Base-by-base conservation (phyloP, 1,140 invertebrate genomes). In the Cataglyphis hispanica region DNA sequence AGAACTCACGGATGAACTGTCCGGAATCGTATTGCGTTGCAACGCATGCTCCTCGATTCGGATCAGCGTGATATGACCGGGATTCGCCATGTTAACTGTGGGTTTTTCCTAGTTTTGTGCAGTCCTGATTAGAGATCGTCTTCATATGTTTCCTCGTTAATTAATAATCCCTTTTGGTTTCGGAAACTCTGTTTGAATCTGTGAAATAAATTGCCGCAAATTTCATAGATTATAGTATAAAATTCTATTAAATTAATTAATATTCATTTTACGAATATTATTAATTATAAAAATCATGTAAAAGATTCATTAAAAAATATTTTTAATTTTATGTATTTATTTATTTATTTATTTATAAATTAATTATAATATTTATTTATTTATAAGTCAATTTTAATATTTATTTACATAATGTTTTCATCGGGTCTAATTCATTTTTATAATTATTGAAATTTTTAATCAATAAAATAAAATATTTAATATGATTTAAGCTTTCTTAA, bases 1-100 rank as follows among this genome's bases (percentile, higher is more conserved):
- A 8, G 84, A 78, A 16, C 76, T 67, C n/a, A 85, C 22, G 2
- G 75, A 75, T 3, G 72, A 76, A 2, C 43, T 53, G n/a, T 84
- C 31, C 11, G 50, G 61, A 61, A 88, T 58, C 74, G 37, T 43
- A n/a, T 37, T 34, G 34, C 37, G 13, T 16, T 56, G 31, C 31
- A 67, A 1, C 19, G 34, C 19, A 50, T 27, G 37, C 10, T 58
- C 60, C 50, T 76, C 58, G 58, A 76, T 84, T 31, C 43, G 81
- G 16, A 84, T 61, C 8, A 72, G 31, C 31, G 53, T 10, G 31
- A 81, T 27, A 72, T 7, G 66, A 5, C 53, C 27, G 13, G 25
- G 16, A 74, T 83, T 60, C 1, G 53, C 53, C 78, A 74, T 83
- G 37, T 13, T 83, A 7, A 2, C 1, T 10, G 7, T 31, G 37